A percentile compares a stretch with the other conserved stretches of the same genome.
Evolutionary conservation across 2,113 vertebrate species (phyloP).

Genomic region (Chinchilla lanigera): DNA sequence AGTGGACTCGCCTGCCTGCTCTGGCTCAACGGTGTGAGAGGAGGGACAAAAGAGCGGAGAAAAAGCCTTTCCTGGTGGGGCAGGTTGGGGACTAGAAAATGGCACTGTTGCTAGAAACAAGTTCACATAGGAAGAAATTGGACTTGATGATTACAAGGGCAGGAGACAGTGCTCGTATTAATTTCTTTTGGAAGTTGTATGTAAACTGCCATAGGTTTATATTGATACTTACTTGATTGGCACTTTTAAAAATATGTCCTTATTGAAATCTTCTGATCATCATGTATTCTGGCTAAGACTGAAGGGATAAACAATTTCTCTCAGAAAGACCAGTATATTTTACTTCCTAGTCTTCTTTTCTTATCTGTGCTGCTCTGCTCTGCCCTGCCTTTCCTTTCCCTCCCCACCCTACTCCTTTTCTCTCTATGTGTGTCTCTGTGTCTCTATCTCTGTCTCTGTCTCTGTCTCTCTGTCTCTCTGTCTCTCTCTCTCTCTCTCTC

Average conservation of each 20-base stretch:
- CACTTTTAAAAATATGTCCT: not conserved
- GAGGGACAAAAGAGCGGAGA: not conserved
- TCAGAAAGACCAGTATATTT: not conserved
- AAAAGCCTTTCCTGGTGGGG: not conserved
- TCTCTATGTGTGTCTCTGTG: not conserved
- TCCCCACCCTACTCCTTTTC: too few species aligned
- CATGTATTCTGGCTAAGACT: not conserved
- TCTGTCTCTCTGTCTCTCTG: too few species aligned
- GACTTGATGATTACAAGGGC: not conserved
- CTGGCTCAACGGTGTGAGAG: not conserved
- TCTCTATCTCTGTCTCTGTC: not conserved
- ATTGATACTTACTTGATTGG: not conserved
- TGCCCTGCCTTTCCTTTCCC: not conserved
- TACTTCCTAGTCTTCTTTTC: not conserved
- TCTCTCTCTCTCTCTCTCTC: not conserved
- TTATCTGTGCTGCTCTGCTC: not conserved
- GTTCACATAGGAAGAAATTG: not conserved
- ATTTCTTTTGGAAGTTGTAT: not conserved
- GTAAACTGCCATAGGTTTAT: not conserved
- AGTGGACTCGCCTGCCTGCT: not conserved
- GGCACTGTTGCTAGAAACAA: not conserved
- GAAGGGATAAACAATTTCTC: not conserved
- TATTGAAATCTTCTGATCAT: not conserved
- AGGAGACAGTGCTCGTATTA: not conserved
- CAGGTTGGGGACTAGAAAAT: not conserved